Conservation (phyloP, 2,888 invertebrate species). For the Tromatobia lineatoria region DNA sequence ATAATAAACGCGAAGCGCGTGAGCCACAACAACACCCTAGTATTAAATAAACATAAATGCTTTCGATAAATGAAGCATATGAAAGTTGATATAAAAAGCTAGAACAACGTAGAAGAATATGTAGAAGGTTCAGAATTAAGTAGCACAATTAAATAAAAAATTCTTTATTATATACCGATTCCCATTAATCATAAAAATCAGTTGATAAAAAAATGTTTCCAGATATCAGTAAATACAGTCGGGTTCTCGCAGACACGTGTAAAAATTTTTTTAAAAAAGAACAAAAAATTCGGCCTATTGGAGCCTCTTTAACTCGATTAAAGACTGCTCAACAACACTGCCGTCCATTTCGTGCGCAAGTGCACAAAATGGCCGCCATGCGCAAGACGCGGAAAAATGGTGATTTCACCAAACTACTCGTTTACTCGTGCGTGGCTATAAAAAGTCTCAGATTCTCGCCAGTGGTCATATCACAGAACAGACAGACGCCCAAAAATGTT, state of each 20-base stretch:
- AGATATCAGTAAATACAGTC: conserved; percentile 65
- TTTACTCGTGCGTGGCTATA: conserved; percentile 1
- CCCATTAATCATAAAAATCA: conserved; percentile 46
- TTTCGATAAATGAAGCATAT: too few relatives aligned
- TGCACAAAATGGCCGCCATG: neutral
- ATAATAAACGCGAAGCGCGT: too few relatives aligned
- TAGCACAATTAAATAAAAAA: conserved; percentile 30
- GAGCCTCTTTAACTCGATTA: conserved; percentile 69
- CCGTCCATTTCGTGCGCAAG: neutral
- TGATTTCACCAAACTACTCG: conserved; percentile 55
- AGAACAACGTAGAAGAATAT: neutral
- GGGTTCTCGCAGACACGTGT: conserved; percentile 53
- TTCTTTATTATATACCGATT: conserved; percentile 46
- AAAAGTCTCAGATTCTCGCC: conserved; percentile 44
- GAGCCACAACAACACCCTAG: too few relatives aligned
- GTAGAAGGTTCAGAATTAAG: neutral
- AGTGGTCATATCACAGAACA: conserved; percentile 33
- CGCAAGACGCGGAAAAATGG: conserved; percentile 55
- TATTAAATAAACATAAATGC: too few relatives aligned
- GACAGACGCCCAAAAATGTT: conserved; percentile 30
- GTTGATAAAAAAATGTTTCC: conserved; percentile 35
- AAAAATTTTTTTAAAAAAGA: conserved; percentile 18
- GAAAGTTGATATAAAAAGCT: too few relatives aligned
- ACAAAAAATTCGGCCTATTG: conserved; percentile 24
- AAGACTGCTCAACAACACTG: conserved; percentile 69